Evolutionary conservation across 2,797 vertebrate genomes (phyloP).

Genomic region (Phaenicophaeus curvirostris): DNA sequence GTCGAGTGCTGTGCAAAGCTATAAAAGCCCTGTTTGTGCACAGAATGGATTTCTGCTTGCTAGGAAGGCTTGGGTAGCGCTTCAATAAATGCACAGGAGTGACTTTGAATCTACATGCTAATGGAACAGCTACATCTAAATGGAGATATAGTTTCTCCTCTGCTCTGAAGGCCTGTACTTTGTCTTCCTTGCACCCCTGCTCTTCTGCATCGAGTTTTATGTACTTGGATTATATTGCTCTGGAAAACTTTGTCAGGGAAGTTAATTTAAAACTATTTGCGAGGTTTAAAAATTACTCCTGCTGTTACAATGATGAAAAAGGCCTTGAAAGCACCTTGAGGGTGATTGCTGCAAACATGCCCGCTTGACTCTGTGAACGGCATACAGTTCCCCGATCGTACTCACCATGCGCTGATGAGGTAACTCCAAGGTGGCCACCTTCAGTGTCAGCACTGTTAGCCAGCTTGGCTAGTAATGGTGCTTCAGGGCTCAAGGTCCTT

Average conservation of each 20-base stretch:
- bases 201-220: neutral
- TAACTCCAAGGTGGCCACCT: neutral
- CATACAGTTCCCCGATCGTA: fast-evolving
- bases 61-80: neutral
- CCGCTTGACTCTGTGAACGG: neutral
- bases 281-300: neutral
- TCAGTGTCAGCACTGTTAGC: neutral
- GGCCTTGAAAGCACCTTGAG: neutral
- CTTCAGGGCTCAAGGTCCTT: neutral
- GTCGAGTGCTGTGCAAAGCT: neutral
- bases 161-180: neutral
- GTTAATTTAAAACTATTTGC: neutral
- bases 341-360: neutral
- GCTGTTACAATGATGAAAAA: neutral
- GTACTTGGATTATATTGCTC: neutral
- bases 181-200: neutral
- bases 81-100: neutral
- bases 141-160: neutral
- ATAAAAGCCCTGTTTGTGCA: conserved; percentile 33
- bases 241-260: neutral
- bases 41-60: neutral
- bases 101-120: neutral
- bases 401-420: neutral
- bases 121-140: neutral
- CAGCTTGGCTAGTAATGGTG: neutral